Conservation (phyloP, 53 echinoderm and acorn worm genomes). For the Antedon mediterranea region DNA sequence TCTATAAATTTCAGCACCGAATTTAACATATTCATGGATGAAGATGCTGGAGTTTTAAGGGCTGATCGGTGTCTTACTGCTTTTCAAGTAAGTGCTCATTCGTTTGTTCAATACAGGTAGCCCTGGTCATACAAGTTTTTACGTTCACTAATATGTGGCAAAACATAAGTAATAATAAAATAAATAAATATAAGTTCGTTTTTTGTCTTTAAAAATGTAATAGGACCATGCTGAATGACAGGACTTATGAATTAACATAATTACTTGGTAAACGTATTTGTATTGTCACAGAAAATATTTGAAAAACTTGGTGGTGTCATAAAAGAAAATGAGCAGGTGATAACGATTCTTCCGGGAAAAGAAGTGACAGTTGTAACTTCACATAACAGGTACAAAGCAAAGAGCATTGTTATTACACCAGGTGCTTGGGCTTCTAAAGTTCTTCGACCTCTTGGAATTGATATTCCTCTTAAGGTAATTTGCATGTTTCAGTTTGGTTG, state of each 20-base stretch:
- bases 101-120: not conserved
- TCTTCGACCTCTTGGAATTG: slow-evolving; percentile 53
- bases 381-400: slow-evolving; percentile 35
- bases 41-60: slow-evolving; percentile 43
- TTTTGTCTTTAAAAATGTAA: not conserved
- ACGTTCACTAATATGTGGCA: too few species aligned
- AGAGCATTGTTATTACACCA: slow-evolving; percentile 52
- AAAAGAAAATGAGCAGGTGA: slow-evolving; percentile 53
- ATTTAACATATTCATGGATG: slow-evolving; percentile 33
- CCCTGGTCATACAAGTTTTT: too few species aligned
- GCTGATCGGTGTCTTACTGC: slow-evolving; percentile 46
- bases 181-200: too few species aligned
- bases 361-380: slow-evolving; percentile 40
- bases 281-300: slow-evolving; percentile 29
- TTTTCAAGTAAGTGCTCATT: slow-evolving; percentile 59
- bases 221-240: too few species aligned
- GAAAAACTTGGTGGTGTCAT: slow-evolving; percentile 39
- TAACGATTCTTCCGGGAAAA: slow-evolving; percentile 48
- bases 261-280: too few species aligned
- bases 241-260: too few species aligned
- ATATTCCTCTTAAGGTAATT: slow-evolving; percentile 55
- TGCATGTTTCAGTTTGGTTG: too few species aligned
- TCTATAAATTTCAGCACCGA: slow-evolving; percentile 10
- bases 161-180: not conserved
- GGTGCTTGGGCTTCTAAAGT: slow-evolving; percentile 78